phyloP scores from a whole-genome alignment of 2,888 invertebrate species.

The Nemapogon koenigi region DNA sequence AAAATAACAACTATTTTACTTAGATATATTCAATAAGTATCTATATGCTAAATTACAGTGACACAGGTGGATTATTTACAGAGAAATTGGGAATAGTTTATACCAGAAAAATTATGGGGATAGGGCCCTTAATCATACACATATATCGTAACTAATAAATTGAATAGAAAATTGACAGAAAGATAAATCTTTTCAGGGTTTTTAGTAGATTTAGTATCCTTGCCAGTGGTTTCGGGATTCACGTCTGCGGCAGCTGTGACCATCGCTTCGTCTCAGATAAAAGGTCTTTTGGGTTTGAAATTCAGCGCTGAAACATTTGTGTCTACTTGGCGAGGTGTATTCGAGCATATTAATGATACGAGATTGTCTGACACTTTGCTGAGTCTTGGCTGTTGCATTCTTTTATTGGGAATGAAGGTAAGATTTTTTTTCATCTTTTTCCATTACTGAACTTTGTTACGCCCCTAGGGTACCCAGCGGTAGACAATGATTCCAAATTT shows the following conservation, averaged over 20 bases:
- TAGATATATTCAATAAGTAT: no score
- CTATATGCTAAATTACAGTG: no score
- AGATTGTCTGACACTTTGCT: conserved; percentile 67
- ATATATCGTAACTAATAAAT: no score
- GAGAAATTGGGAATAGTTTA: no score
- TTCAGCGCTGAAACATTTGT: conserved; percentile 69
- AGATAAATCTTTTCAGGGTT: conserved; percentile 62
- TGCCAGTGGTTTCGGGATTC: conserved; percentile 77
- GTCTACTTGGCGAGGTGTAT: conserved; percentile 64
- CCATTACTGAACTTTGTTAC: not conserved
- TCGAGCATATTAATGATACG: conserved; percentile 56
- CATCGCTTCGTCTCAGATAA: conserved; percentile 78
- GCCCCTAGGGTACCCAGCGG: not conserved
- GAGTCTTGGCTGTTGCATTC: conserved; percentile 66
- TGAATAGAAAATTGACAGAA: not conserved
- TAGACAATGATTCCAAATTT: no score
- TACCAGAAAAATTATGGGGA: no score
- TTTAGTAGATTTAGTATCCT: conserved; percentile 75
- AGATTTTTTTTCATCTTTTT: not conserved
- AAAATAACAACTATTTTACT: no score
- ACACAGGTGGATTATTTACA: no score
- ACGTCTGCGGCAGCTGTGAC: conserved; percentile 79
- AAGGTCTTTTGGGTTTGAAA: conserved; percentile 68
- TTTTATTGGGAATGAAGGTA: conserved; percentile 70
- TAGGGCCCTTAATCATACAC: no score